Evolutionary conservation across 2,888 invertebrate genomes (phyloP).

Genomic region (Dinocampus coccinellae): DNA sequence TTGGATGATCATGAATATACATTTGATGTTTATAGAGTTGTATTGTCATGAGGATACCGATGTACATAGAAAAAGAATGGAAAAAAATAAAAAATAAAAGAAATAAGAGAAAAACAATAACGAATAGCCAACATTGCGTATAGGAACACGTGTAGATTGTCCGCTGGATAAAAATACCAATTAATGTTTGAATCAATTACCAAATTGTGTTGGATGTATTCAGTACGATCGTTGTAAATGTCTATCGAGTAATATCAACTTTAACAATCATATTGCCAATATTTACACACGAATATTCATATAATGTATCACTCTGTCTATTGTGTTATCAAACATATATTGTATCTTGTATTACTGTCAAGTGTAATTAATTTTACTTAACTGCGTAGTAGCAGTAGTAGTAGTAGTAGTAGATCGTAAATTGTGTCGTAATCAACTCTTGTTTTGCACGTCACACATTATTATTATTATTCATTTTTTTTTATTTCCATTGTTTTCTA

Average conservation of each 20-base stretch:
- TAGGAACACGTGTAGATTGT: slow-evolving; percentile 57
- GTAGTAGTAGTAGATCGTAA: background rate
- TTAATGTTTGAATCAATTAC: slow-evolving; percentile 55
- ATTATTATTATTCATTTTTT: background rate
- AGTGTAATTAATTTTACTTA: slow-evolving; percentile 17
- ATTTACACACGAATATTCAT: slow-evolving; percentile 13
- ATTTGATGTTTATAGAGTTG: slow-evolving; percentile 24
- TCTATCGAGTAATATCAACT: background rate
- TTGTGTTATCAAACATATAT: background rate
- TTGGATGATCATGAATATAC: slow-evolving; percentile 15
- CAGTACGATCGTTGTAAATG: background rate
- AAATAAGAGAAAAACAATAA: slow-evolving; percentile 37
- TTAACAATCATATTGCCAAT: slow-evolving; percentile 2
- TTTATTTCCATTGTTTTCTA: background rate
- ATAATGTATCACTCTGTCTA: background rate
- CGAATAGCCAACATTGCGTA: slow-evolving; percentile 45
- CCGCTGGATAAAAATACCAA: slow-evolving; percentile 52
- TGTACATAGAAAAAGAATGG: slow-evolving; percentile 16
- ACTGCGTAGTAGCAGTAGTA: background rate
- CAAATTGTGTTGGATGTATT: slow-evolving; percentile 38
- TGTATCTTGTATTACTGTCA: slow-evolving; percentile 13
- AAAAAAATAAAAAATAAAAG: slow-evolving; percentile 7
- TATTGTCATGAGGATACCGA: slow-evolving; percentile 16
- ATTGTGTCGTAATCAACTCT: background rate
- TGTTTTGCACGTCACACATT: background rate